Percentiles rank a stretch among this genome's conserved stretches.
phyloP scores from a whole-genome alignment of 2,797 vertebrate species.

The Gambusia yucatana region DNA sequence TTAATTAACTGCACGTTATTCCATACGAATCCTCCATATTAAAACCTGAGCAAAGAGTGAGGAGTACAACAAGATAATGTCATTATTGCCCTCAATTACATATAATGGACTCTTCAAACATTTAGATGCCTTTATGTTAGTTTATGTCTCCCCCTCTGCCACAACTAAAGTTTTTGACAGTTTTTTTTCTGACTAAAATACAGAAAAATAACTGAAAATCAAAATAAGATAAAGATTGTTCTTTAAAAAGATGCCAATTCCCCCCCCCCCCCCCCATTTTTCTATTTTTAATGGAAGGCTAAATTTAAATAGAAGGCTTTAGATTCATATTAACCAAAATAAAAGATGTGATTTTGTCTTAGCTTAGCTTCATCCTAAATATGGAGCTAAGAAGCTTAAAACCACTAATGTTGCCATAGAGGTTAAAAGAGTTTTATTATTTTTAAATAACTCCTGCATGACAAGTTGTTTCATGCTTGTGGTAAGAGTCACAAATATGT shows the following conservation, averaged over 20 bases:
- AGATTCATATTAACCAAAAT: no score
- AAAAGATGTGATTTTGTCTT: neutral
- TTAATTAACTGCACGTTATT: neutral
- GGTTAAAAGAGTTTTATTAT: neutral
- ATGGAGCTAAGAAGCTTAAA: neutral
- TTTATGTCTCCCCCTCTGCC: neutral
- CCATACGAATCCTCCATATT: neutral
- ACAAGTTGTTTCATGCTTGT: neutral
- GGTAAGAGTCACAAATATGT: no score
- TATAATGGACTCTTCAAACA: neutral
- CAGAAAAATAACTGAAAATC: no score
- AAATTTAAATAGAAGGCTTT: no score
- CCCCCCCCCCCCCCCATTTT: no score
- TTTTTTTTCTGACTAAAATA: neutral
- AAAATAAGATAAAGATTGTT: neutral
- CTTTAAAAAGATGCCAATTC: no score
- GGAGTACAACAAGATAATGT: neutral
- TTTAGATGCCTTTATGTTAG: neutral
- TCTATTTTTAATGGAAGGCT: no score
- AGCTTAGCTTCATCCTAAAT: neutral
- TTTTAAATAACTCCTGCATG: no score
- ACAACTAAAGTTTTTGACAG: no score
- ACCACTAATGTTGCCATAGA: neutral
- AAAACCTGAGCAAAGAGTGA: neutral
- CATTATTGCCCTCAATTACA: neutral